Conservation (phyloP, 2,888 invertebrate genomes). For the Acanthoscelides obtectus region DNA sequence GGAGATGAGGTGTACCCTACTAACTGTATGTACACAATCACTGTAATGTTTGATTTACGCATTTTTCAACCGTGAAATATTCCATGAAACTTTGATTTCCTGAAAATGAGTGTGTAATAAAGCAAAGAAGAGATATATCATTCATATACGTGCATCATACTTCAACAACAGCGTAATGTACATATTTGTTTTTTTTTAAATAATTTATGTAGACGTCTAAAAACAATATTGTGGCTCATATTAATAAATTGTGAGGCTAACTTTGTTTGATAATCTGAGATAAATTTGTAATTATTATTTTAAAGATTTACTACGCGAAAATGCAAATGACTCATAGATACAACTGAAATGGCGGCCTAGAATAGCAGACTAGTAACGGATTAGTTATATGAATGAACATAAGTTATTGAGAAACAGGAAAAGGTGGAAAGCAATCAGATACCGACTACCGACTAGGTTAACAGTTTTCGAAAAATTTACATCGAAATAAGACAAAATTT, state of each 20-base stretch:
- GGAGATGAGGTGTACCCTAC: too few species aligned
- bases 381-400: too few species aligned
- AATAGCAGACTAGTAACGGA: too few species aligned
- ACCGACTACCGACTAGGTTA: too few species aligned
- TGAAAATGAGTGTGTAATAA: neutral
- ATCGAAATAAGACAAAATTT: too few species aligned
- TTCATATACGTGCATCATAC: neutral
- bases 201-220: neutral
- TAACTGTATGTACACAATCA: neutral
- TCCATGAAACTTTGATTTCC: neutral
- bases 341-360: too few species aligned
- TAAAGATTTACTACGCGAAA: too few species aligned
- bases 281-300: too few species aligned
- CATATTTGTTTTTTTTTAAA: neutral
- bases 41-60: neutral
- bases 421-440: too few species aligned
- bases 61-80: neutral
- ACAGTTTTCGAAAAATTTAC: too few species aligned
- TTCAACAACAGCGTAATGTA: neutral
- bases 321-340: too few species aligned
- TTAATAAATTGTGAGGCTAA: neutral
- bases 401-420: too few species aligned
- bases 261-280: neutral
- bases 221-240: neutral
- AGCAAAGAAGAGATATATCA: neutral